phyloP scores from a whole-genome alignment of 2,113 vertebrate genomes.

The Otocyon megalotis region DNA sequence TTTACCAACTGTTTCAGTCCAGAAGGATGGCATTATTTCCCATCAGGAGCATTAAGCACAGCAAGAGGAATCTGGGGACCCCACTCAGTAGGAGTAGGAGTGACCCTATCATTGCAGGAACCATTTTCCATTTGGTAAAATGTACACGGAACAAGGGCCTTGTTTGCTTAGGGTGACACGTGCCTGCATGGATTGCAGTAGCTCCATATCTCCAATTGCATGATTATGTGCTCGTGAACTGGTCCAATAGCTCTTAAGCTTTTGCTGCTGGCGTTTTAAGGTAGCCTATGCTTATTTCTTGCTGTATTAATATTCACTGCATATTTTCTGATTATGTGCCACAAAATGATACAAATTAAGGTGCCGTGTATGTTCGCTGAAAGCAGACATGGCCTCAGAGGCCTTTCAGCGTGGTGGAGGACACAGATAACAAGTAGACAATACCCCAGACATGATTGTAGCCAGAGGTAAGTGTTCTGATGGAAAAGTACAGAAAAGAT shows the following conservation, averaged over 20 bases:
- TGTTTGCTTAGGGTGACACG: not conserved
- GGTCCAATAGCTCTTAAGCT: not conserved
- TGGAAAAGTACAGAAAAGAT: not conserved
- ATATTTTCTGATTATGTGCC: not conserved
- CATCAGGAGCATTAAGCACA: not conserved
- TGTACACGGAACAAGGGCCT: not conserved
- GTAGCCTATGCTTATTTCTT: not conserved
- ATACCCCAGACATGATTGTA: not conserved
- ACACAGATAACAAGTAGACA: not conserved
- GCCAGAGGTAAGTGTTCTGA: not conserved
- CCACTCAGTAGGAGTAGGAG: not conserved
- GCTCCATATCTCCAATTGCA: not conserved
- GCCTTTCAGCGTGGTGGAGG: not conserved
- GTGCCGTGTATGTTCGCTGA: not conserved
- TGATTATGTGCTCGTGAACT: not conserved
- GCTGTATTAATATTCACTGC: not conserved
- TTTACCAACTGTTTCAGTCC: not conserved
- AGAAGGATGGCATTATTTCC: not conserved
- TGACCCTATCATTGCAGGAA: not conserved
- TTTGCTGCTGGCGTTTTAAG: not conserved
- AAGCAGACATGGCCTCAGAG: not conserved
- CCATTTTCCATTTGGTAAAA: not conserved
- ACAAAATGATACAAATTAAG: not conserved
- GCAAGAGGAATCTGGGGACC: not conserved
- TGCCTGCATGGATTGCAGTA: not conserved